Base-by-base conservation (phyloP, 64 coral and sea anemone genomes). In the Actinia equina region DNA sequence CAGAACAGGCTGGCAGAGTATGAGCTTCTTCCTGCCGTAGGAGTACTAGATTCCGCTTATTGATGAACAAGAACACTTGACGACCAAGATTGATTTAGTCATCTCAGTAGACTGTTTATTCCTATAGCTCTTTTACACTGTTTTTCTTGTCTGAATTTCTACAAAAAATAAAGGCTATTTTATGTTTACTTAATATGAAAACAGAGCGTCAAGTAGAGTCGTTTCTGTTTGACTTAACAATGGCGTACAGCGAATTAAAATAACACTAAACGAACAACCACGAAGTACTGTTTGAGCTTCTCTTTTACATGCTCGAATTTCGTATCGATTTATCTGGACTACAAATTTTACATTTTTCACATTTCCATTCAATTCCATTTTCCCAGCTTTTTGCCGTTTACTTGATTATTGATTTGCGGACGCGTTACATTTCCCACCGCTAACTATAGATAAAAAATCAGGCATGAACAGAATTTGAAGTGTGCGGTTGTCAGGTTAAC, bases 221-320 rank as follows among this genome's bases (percentile, higher is more conserved):
- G 69, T 14, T 30, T 74, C 69, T 74, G 69, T 74, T 74, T 74
- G 69, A 27, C 69, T 74, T 74, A 27, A 74, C 69, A 30, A 74
- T 30, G 69, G 26, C 27, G 11, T 27, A 41, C 62, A 74, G 69
- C 69, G 69, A 74, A 74, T 74, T 74, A 74, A 74, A 74, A 74
- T 74, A 37, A 74, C 12, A 42, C 69, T 74, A 14, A 25, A 42
- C n/a, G 23, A 2, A 74, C 25, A 23, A 23, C 3, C 62, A 65
- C 27, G n/a, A 26, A 13, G 69, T 30, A 30, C 41, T 74, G 69
- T 71, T 71, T 71, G 69, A 30, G 26, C 7, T 22, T 65, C 19
- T 65, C 20, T 74, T 37, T 74, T 8, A 0, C 0, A 65, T 74
- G 14, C 69, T 30, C 26, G 25, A 74, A 27, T 74, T 41, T 74